These are phyloP conservation scores for Chelmon rostratus DNA, from an alignment of 2,797 vertebrate species.

Conservation along the genomic window DNA sequence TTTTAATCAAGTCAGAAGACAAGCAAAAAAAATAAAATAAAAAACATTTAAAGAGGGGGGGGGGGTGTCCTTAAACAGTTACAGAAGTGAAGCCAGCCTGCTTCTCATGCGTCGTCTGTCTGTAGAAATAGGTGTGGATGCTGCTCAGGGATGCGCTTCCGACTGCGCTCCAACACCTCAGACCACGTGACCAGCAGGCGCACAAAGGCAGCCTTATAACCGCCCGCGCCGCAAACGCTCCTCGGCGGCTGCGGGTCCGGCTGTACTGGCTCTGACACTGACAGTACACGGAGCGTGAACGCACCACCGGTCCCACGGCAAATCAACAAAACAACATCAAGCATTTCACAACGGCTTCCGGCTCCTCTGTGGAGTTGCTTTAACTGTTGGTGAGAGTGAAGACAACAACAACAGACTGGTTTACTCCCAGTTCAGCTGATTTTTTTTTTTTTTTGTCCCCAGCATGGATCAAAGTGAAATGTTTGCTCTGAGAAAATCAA, in stretches of 20 bases:
- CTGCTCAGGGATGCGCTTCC: constrained; percentile 42
- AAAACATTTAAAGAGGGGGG: no score
- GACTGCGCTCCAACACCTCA: constrained; percentile 62
- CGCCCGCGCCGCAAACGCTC: constrained; percentile 54
- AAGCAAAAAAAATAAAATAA: no score
- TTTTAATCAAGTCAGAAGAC: no score
- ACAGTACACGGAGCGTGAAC: constrained; percentile 26
- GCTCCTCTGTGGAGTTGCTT: constrained; percentile 20
- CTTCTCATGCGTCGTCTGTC: no score
- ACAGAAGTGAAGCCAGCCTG: no score
- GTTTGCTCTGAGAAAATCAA: constrained; percentile 44
- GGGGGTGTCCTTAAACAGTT: no score
- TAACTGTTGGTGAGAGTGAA: constrained; percentile 23
- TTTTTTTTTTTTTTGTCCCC: not conserved
- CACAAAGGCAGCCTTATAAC: constrained; percentile 68
- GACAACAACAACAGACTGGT: constrained; percentile 25
- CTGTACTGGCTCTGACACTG: constrained; percentile 37
- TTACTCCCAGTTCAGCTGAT: not conserved
- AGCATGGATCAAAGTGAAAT: constrained; percentile 45
- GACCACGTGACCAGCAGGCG: constrained; percentile 75
- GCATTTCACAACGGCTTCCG: not conserved
- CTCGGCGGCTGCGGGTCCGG: constrained; percentile 38
- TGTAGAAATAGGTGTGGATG: constrained; percentile 26
- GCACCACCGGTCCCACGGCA: not conserved
- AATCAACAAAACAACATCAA: constrained; percentile 11